Base-by-base conservation (phyloP, 2,797 vertebrate species). In the Enteromius radiatus region DNA sequence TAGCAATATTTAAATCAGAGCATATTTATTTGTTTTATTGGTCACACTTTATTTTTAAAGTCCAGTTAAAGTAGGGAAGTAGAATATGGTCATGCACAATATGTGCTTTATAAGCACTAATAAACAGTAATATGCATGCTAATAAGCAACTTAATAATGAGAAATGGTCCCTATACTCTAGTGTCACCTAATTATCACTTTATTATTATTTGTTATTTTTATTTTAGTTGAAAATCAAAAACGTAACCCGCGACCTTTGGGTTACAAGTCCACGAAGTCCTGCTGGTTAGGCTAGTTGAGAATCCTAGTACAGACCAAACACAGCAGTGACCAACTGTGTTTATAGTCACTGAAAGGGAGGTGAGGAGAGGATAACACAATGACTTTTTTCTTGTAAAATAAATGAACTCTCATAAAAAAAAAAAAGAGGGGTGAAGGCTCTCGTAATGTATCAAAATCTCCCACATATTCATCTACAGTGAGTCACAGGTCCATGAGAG, bases 401-500 rank as follows among this genome's bases (percentile, higher is more conserved):
- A 28, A 21, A 26, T 19, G 1, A 76, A 59, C 3, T 19, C 33
- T 31, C 41, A 0, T 47, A 63, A 33, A 76, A 47, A 63, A 61
- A 45, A 4, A 47, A 63, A 61, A 45, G 5, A 64, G 8, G 23
- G 38, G 2, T 1, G 41, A 77, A 65, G 21, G 14, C 85, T 84
- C 5, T 84, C 5, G 47, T 47, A 71, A 65, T 76, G 61, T 33
- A 56, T 76, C 23, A 38, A 67, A 28, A 56, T 38, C 71, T 45
- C 59, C 33, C 43, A 74, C 52, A 73, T 73, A 36, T 63, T 36
- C 14, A 52, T 81, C 56, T 56, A 67, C 45, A 76, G 61, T 31
- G 47, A 67, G 63, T 76, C 71, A 76, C 47, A 4, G 31, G 26
- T 49, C 63, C 56, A 73, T 61, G 67, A 70, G 67, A 70, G 52